phyloP scores from a whole-genome alignment of 2,888 invertebrate species.

The Rhorus exstirpatorius region DNA sequence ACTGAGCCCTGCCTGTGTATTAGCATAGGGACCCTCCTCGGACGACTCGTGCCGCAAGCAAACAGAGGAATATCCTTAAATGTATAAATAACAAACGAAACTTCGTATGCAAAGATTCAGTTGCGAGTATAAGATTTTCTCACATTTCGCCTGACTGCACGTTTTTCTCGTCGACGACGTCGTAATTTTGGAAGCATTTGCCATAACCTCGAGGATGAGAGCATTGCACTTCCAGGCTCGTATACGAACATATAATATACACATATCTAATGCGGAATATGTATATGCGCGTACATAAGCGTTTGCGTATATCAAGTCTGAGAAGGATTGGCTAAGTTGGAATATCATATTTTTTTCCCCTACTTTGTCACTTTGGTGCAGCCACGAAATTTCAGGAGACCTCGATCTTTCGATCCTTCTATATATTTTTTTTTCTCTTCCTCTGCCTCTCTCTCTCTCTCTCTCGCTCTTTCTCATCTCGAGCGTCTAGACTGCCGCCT shows the following conservation, averaged over 20 bases:
- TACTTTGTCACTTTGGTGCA: conserved; percentile 3
- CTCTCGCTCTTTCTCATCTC: conserved; percentile 54
- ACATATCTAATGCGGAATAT: conserved; percentile 8
- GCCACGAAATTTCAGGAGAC: conserved; percentile 52
- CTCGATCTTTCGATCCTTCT: conserved; percentile 49
- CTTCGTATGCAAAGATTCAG: conserved; percentile 48
- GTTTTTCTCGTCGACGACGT: conserved; percentile 37
- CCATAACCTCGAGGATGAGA: conserved; percentile 43
- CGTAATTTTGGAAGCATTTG: conserved; percentile 65
- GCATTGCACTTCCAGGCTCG: conserved; percentile 50
- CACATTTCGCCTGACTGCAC: conserved; percentile 45
- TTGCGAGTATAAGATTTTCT: conserved; percentile 45
- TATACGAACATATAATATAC: conserved; percentile 31
- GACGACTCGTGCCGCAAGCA: no score
- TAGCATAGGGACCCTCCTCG: no score
- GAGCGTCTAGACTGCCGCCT: conserved; percentile 73
- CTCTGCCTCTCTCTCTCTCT: conserved; percentile 10
- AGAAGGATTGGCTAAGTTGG: conserved; percentile 62
- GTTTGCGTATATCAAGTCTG: conserved; percentile 26
- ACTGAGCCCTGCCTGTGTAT: no score
- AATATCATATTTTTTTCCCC: conserved; percentile 63
- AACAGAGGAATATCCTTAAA: neutral
- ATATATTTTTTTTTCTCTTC: conserved; percentile 10
- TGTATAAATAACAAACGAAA: conserved; percentile 49
- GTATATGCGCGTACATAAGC: conserved; percentile 3